Evolutionary conservation across 2,888 invertebrate species (phyloP), one percentile per base, ranked within the genome.

Genomic region (Athripsodes cinereus): DNA sequence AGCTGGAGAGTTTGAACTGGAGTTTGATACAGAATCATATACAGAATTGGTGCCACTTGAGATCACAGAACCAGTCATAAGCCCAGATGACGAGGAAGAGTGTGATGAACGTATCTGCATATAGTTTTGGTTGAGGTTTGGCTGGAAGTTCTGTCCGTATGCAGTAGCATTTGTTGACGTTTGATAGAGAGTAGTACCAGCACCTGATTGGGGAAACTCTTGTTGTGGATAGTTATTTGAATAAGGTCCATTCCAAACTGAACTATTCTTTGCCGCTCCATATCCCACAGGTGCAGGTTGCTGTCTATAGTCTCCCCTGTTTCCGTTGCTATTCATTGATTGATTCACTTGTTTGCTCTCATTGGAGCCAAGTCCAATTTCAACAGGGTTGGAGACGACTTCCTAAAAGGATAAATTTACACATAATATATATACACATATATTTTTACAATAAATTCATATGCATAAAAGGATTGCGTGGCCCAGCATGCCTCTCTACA

Each of bases 1-100:
- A 0, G 70, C 66, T 66, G 71, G 70, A 1, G 65, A 64, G 34
- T 62, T 64, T 1, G 64, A 63, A 40, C 59, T 63, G 21, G 64
- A 62, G 52, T 62, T 65, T n/a, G 62, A 61, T 13, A 63, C 61
- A 10, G 64, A 62, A 52, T 61, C 62, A 51, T 64, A 64, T 2
- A 62, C 58, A 1, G 64, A 64, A 26, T 56, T 63, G 3, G 58
- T 46, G 0, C 59, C 62, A 46, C 59, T 61, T 1, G 58, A 53
- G 10, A 50, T 53, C 8, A 53, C 53, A 35, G 52, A 58, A 3
- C 52, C 52, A n/a, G 52, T 48, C 22, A 53, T 31, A 8, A 54
- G 19, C 2, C 58, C 56, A 8, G 62, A 59, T 2, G 58, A 60
- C 2, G 62, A 58, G 1, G 60, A 60, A 2, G 60, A 60, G 13